Evolutionary conservation across 2,113 vertebrate genomes (phyloP), one percentile per base, ranked within the genome.

Genomic region (Syrrhaptes paradoxus): DNA sequence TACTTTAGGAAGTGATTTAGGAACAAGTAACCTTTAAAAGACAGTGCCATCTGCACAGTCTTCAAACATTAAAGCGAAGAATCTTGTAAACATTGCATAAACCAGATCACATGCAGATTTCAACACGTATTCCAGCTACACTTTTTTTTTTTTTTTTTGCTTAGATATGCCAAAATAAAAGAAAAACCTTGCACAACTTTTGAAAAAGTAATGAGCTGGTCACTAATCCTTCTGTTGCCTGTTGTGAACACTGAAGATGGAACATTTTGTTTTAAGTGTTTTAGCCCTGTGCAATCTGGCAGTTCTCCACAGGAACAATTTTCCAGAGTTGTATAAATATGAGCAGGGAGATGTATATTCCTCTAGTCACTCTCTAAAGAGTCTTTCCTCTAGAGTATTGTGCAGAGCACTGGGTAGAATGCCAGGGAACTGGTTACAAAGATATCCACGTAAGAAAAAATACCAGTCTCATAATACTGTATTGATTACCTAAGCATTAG

Each of bases 401-500:
- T 80, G 31, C 67, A 31, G 34, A 62, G 46, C 38, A 24, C 32
- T 32, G 88, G 36, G 34, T 61, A 51, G 79, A 66, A 73, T 71
- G 32, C 73, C 21, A 68, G 43, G 63, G 71, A 89, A 67, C 51
- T 75, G 61, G 48, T 91, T 80, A 72, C 58, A 78, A 82, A 89
- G 61, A 29, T 28, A 63, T 3, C 48, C 41, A 29, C 74, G 31
- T 67, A 75, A 81, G 62, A 89, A 93, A 72, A 72, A 91, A 85
- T 72, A 80, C 45, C 21, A 25, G 57, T 73, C 55, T 94, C 54
- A 24, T 90, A 73, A 89, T 89, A 79, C 71, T 48, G 11, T 96
- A 87, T 90, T 71, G 93, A 93, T 76, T 89, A 57, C 45, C 20
- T 52, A 46, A 63, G 63, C 66, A 48, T 86, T 91, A 95, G 59